phyloP scores from a whole-genome alignment of 2,797 vertebrate species.

The Echiichthys vipera region DNA sequence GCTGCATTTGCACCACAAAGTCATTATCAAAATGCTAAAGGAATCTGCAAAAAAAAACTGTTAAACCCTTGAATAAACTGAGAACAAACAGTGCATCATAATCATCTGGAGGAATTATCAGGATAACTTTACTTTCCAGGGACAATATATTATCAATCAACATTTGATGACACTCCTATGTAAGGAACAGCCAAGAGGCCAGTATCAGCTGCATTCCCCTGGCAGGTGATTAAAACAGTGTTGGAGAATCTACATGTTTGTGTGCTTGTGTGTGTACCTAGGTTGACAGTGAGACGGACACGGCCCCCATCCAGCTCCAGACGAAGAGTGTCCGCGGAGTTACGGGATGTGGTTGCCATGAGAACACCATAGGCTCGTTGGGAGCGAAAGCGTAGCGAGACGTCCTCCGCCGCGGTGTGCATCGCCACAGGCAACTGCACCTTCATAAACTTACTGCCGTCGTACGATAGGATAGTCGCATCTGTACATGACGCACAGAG shows the following conservation, averaged over 20 bases:
- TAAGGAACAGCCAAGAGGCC: slow-evolving; percentile 54
- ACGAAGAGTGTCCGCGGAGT: slow-evolving; percentile 96
- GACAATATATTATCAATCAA: slow-evolving; percentile 52
- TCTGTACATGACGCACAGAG: slow-evolving; percentile 81
- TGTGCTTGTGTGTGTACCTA: slow-evolving; percentile 89
- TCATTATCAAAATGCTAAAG: slow-evolving; percentile 8
- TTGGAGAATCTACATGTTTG: slow-evolving; percentile 40
- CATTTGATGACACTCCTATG: slow-evolving; percentile 50
- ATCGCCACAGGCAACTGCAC: slow-evolving; percentile 97
- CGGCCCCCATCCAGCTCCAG: slow-evolving; percentile 96
- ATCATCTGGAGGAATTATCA: slow-evolving; percentile 18
- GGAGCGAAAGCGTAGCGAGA: slow-evolving; percentile 95
- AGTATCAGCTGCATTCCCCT: slow-evolving; percentile 55
- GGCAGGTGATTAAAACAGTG: slow-evolving; percentile 58
- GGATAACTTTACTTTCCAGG: slow-evolving; percentile 31
- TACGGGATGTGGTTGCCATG: slow-evolving; percentile 98
- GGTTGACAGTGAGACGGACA: slow-evolving; percentile 97
- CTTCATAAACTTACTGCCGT: slow-evolving; percentile 99
- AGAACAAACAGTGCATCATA: slow-evolving; percentile 25
- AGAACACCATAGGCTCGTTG: slow-evolving; percentile 97
- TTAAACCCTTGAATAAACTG: not conserved
- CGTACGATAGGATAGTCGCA: slow-evolving; percentile 97
- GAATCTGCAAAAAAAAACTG: not conserved
- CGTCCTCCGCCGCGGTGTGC: slow-evolving; percentile 98
- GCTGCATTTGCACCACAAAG: not conserved